Percentiles rank a stretch among this genome's conserved stretches.
These are phyloP conservation scores for Charadrius vociferus DNA, from an alignment of 2,113 vertebrate genomes.

Conservation along the genomic window DNA sequence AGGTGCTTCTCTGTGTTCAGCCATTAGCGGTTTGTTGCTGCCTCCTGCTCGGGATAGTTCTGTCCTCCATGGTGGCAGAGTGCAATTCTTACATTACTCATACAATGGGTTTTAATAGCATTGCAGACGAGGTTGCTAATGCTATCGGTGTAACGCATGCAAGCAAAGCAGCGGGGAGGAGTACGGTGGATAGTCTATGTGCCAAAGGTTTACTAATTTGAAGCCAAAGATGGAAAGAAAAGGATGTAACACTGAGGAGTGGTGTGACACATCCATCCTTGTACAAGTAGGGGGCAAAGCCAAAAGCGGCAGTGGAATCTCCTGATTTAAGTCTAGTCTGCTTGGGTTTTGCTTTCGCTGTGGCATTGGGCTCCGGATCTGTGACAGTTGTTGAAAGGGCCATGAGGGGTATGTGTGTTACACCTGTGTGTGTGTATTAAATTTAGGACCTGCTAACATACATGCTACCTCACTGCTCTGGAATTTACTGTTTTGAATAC, in stretches of 20 bases:
- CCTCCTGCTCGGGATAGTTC: background rate
- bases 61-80: rapidly evolving
- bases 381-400: background rate
- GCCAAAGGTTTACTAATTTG: background rate
- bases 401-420: background rate
- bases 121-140: background rate
- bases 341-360: background rate
- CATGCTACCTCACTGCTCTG: rapidly evolving
- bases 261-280: background rate
- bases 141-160: rapidly evolving
- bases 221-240: background rate
- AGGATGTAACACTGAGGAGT: rapidly evolving
- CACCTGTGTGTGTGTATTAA: background rate
- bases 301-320: background rate
- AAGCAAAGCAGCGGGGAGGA: background rate
- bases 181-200: rapidly evolving
- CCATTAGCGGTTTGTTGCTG: background rate
- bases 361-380: background rate
- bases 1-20: background rate
- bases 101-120: rapidly evolving
- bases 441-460: background rate
- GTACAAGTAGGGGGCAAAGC: background rate
- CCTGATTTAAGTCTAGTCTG: rapidly evolving
- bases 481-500: background rate
- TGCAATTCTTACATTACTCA: rapidly evolving